Evolutionary conservation across 2,888 invertebrate genomes (phyloP), one percentile per base, ranked within the genome.

Genomic region (Anarsia innoxiella): DNA sequence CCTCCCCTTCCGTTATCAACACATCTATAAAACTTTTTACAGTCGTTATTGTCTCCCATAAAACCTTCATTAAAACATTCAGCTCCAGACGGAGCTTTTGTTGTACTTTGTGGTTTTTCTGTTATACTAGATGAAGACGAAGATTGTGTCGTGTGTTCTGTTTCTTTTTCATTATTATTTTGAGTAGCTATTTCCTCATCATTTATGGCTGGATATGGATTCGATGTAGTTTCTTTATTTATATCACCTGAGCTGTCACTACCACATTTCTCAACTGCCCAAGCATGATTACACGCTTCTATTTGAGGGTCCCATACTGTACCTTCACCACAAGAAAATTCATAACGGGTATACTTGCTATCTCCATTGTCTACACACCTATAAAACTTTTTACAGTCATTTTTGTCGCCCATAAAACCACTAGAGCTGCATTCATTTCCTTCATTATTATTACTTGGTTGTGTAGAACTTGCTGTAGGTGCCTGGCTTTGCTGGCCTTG

Each of bases 21-120:
- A 68, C 94, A 94, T 48, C 93, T 87, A 61, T 92, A 92, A 74
- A 93, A 94, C 62, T 90, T 91, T 41, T 85, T 88, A 58, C 93
- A 94, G 56, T 93, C 87, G 29, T 75, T 74, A 25, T 86, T 78
- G 66, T 93, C 89, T 9, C 89, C 88, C 56, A 90, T 87, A 65
- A 92, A 94, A 36, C 92, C 92, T 19, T 32, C 30, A 29, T 45
- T 36, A 14, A 41, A 50, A 38, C 63, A 62, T 39, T 51, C 39
- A 9, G 42, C 26, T 16, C 27, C 29, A 13, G 28, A 13, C 4
- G 29, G 32, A 11, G 30, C 12, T 35, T 23, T 33, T 4, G 33
- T 25, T 39, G 41, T 40, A 23, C 46, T 53, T 12, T 44, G 40
- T 31, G 35, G 35, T 53, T 38, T 56, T 34, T 11, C 43, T 6